Evolutionary conservation across 2,797 vertebrate species (phyloP), one percentile per base, ranked within the genome.

Genomic region (Sciaenops ocellatus): DNA sequence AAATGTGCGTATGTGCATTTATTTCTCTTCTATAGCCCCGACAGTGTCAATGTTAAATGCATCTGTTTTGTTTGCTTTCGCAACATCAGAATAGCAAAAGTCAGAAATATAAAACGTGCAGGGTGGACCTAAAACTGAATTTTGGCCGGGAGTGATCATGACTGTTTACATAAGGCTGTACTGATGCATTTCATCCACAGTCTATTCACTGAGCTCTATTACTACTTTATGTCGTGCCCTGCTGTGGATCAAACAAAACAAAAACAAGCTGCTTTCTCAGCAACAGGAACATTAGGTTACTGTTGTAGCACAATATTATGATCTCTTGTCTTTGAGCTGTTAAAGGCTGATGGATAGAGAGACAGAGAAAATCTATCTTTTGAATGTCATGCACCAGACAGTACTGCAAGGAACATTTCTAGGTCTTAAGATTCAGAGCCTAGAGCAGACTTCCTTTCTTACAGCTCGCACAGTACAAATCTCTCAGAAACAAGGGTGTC

Each of bases 381-480:
- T 92, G 88, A 92, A 92, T 91, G 91, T 94, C 92, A 91, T 69
- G 62, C 83, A 79, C 24, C 63, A 87, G 80, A 90, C 90, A 84
- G 80, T 68, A 82, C 87, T 85, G 77, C 64, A 8, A 93, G 88
- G 83, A 85, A 88, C 73, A 92, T 87, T 83, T 84, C 83, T 79
- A 71, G 69, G 82, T 90, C 86, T 86, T 88, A 75, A 80, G 83
- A 84, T 79, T 82, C 80, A 78, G 64, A 89, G 89, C 92, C 89
- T 70, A 65, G 48, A 91, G 89, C 79, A 79, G 69, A 84, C 85
- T 84, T 79, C 71, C 72, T 83, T 87, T 52, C 71, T 82, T 89
- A 74, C 85, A 81, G 55, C 81, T 74, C 20, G 17, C 77, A 82
- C 76, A 89, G 92, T 85, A 85, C 89, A 93, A 89, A 89, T 81